Conservation (phyloP, 2,113 vertebrate genomes). For the Epinephelus cyanopodus region DNA sequence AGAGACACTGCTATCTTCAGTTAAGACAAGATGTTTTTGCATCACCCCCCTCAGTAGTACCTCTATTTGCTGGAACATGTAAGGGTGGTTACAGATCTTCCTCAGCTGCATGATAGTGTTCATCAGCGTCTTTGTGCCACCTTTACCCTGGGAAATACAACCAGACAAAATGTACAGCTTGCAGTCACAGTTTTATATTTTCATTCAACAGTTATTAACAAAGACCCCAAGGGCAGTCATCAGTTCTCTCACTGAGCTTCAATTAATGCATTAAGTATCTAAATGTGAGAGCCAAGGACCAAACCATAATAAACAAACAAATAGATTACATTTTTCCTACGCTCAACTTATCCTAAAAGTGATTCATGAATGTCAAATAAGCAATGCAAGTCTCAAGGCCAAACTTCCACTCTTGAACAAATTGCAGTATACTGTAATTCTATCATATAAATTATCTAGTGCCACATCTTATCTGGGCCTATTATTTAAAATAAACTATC, state of each 20-base stretch:
- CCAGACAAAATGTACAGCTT: not conserved
- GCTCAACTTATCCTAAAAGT: not conserved
- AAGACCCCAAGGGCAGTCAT: not conserved
- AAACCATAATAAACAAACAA: not conserved
- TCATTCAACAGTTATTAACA: not conserved
- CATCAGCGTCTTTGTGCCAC: conserved; percentile 97
- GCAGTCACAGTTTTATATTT: not conserved
- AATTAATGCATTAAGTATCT: not conserved
- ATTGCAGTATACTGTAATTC: not conserved
- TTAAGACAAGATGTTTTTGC: not conserved
- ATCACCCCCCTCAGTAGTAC: conserved; percentile 70
- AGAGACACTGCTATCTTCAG: not conserved
- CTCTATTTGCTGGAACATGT: conserved; percentile 99
- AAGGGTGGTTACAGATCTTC: conserved; percentile 98
- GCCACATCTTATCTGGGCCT: not conserved
- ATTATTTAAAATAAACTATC: not conserved
- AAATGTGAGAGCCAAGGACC: not conserved
- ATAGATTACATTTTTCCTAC: not conserved
- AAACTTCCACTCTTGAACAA: not conserved
- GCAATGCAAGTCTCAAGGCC: not conserved
- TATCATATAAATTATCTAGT: not conserved
- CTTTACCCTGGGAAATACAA: conserved; percentile 89
- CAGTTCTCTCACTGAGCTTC: not conserved
- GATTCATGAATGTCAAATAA: not conserved
- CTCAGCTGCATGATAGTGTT: conserved; percentile 99